These are phyloP conservation scores for Sicus ferrugineus DNA, from an alignment of 2,888 invertebrate genomes.

Conservation along the genomic window DNA sequence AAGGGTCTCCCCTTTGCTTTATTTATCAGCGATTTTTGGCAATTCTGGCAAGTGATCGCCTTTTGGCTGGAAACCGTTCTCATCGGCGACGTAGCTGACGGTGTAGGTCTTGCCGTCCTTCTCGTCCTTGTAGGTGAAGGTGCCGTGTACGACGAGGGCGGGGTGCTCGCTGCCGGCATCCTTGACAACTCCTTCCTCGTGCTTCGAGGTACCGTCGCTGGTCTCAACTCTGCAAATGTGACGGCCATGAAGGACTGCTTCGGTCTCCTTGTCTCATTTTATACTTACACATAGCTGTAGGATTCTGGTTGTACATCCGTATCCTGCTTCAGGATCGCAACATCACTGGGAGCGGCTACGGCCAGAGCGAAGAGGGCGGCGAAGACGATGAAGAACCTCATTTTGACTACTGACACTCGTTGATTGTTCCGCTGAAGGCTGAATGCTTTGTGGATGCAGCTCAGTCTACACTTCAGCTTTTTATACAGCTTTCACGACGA, in stretches of 20 bases:
- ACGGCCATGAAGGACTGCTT: neutral
- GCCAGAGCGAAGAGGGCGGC: slow-evolving; percentile 58
- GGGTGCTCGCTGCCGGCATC: slow-evolving; percentile 67
- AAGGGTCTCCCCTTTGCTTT: neutral
- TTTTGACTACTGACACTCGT: slow-evolving; percentile 28
- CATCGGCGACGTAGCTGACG: slow-evolving; percentile 63
- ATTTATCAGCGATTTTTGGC: neutral
- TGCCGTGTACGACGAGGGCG: slow-evolving; percentile 65
- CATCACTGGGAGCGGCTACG: slow-evolving; percentile 37
- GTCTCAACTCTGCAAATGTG: slow-evolving; percentile 48
- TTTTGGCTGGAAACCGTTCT: slow-evolving; percentile 61
- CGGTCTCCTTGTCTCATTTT: neutral
- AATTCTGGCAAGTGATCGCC: slow-evolving; percentile 63
- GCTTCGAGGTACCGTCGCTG: slow-evolving; percentile 65
- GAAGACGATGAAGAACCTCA: slow-evolving; percentile 54
- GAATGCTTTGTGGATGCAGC: slow-evolving; percentile 27
- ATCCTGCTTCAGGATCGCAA: slow-evolving; percentile 57
- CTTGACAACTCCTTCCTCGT: slow-evolving; percentile 66
- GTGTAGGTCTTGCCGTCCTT: slow-evolving; percentile 67
- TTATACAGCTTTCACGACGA: neutral
- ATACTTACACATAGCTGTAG: slow-evolving; percentile 65
- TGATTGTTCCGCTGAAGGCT: slow-evolving; percentile 24
- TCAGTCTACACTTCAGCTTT: neutral
- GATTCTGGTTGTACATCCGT: slow-evolving; percentile 64
- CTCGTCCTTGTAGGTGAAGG: slow-evolving; percentile 66